Conservation (phyloP, 1,140 invertebrate species). For the Atta texana region DNA sequence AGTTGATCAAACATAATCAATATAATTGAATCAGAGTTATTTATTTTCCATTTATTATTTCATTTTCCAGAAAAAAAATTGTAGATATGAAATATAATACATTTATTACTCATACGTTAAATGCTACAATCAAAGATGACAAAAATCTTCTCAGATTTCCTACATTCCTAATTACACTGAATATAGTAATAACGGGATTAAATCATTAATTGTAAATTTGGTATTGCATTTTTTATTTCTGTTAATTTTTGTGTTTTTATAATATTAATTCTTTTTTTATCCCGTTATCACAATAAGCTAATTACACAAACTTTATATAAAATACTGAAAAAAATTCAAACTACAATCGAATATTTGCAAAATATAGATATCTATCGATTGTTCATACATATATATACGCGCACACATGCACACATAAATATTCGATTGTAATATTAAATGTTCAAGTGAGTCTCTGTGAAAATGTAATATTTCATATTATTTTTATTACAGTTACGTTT, state of each 20-base stretch:
- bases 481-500: neutral
- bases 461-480: neutral
- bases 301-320: conserved; percentile 3
- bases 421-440: conserved; percentile 23
- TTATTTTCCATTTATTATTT: no score
- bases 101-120: neutral
- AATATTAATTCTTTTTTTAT: neutral
- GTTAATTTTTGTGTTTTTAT: neutral
- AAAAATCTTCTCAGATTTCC: conserved; percentile 36
- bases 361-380: neutral
- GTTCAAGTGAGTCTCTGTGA: neutral
- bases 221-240: neutral
- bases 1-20: neutral
- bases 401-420: neutral
- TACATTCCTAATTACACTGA: conserved; percentile 38
- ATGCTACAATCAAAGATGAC: neutral
- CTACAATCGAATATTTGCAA: conserved; percentile 8
- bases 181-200: conserved; percentile 21
- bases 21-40: neutral
- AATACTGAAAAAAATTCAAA: neutral
- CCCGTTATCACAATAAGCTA: conserved; percentile 26
- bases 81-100: neutral
- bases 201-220: neutral
- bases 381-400: neutral
- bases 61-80: neutral